Base-by-base conservation (phyloP, 2,888 invertebrate species). In the Tenthredo livida region DNA sequence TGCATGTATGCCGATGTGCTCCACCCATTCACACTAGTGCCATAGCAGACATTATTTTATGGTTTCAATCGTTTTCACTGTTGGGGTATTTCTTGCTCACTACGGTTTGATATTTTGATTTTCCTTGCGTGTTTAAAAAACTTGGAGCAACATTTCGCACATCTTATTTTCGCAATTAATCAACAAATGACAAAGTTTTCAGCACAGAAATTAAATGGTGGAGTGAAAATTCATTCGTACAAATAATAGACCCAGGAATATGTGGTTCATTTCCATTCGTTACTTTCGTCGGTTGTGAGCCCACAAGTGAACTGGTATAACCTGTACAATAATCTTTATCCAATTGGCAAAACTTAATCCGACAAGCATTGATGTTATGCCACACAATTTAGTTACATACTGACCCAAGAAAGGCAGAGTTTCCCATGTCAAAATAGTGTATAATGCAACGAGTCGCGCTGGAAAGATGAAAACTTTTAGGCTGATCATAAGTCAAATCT, bases 21-120 rank as follows among this genome's bases (percentile, higher is more conserved):
- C 86, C 87, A 89, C 87, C 88, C 86, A 86, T 89, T 89, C 88
- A 89, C 87, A 89, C 89, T 89, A 91, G 91, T 91, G 91, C 91
- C 91, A 91, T 91, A 91, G 12, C 88, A 86, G 85, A 90, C 88
- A 86, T 87, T 50, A n/a, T 77, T 33, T 50, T 1, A 77, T 50
- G 54, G 77, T 77, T 77, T 54, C 17, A 29, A 54, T 77, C 29
- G 50, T 40, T 70, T 37, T 43, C 33, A n/a, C n/a, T 70, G 37
- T 37, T 3, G 17, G 37, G 37, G 70, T 37, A n/a, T 29, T 9
- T 37, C 7, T n/a, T 70, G 15, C 37, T 33, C 17, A 9, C 2
- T 37, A 70, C 37, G 33, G 9, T 37, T 70, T 33, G 21, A 70
- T 21, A 75, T n/a, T 4, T 33, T 33, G 2, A 33, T 47, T 43